phyloP scores from a whole-genome alignment of 2,113 vertebrate genomes.

The Anoplopoma fimbria region DNA sequence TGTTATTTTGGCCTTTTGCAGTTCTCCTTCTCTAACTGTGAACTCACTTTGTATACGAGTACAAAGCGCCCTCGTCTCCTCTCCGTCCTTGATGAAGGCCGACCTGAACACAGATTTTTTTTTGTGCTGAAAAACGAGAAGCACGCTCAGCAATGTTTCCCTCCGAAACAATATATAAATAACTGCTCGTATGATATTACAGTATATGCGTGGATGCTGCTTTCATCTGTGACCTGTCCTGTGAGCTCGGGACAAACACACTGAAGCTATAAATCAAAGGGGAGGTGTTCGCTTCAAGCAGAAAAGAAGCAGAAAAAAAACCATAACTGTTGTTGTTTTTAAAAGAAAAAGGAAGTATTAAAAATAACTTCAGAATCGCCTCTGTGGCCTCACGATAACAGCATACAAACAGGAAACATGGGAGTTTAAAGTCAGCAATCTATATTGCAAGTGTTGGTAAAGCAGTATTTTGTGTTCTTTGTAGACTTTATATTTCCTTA shows the following conservation, averaged over 20 bases:
- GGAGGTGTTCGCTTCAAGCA: not conserved
- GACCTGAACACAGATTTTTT: too few relatives aligned
- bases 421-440: not conserved
- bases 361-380: not conserved
- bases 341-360: not conserved
- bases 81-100: slow-evolving; percentile 45
- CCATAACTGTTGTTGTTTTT: not conserved
- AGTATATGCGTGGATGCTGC: slow-evolving; percentile 7
- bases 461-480: not conserved
- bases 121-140: slow-evolving; percentile 38
- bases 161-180: slow-evolving; percentile 15
- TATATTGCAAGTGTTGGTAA: too few relatives aligned
- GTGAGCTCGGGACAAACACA: slow-evolving; percentile 33
- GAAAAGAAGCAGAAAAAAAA: slow-evolving; percentile 3
- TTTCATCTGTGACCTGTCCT: slow-evolving; percentile 54
- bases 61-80: not conserved
- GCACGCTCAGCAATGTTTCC: slow-evolving; percentile 24
- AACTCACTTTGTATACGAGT: not conserved
- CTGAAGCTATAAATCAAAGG: slow-evolving; percentile 45
- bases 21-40: not conserved
- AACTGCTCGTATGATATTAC: slow-evolving; percentile 28
- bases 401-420: not conserved
- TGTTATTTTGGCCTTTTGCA: not conserved
- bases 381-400: slow-evolving; percentile 1
- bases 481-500: not conserved